Percentiles rank a stretch among this genome's conserved stretches.
phyloP scores from a whole-genome alignment of 2,113 vertebrate species.

The human (Homo sapiens) region DNA sequence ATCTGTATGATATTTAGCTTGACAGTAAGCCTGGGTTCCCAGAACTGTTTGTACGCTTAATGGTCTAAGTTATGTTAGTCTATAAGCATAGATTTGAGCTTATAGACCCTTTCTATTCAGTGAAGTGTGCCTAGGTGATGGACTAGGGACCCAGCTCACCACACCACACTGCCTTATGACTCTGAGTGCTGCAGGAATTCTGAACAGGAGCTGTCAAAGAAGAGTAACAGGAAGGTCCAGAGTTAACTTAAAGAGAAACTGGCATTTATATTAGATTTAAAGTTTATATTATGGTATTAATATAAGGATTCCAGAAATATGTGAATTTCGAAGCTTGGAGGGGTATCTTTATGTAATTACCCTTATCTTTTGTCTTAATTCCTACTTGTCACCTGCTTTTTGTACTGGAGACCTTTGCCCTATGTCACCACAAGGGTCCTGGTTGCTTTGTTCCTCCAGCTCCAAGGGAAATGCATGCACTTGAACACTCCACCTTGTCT shows the following conservation, averaged over 20 bases:
- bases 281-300: neutral
- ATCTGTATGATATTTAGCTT: neutral
- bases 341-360: neutral
- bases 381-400: neutral
- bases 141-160: neutral
- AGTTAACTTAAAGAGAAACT: neutral
- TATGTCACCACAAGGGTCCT: neutral
- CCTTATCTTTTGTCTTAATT: neutral
- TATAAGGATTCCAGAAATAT: neutral
- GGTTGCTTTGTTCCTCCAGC: neutral
- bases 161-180: rapidly evolving
- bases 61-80: neutral
- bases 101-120: neutral
- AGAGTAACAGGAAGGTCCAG: neutral
- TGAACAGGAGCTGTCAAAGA: neutral
- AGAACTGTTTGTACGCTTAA: neutral
- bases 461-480: rapidly evolving
- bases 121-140: neutral
- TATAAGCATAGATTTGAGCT: neutral
- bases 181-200: neutral
- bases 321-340: neutral
- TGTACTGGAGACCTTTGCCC: neutral
- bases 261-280: neutral
- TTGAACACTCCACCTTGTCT: neutral
- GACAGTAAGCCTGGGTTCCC: neutral